Evolutionary conservation across 2,113 vertebrate species (phyloP).

Genomic region (Ciconia boyciana): DNA sequence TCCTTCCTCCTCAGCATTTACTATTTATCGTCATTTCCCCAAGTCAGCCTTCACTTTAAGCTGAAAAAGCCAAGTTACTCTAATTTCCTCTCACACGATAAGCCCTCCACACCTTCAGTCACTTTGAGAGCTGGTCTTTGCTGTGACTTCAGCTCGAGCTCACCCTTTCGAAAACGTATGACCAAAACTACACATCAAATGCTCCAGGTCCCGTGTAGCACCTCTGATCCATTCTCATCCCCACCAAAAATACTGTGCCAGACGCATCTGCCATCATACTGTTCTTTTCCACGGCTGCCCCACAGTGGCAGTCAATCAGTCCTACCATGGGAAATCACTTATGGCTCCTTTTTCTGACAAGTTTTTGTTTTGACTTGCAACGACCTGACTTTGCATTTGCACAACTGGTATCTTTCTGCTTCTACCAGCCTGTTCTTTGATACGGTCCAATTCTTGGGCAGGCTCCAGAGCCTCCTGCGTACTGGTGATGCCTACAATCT

Average conservation of each 20-base stretch:
- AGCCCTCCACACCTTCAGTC: neutral
- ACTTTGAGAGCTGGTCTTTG: neutral
- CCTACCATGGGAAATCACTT: rapidly evolving
- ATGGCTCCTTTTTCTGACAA: rapidly evolving
- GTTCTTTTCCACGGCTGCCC: neutral
- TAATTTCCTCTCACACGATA: rapidly evolving
- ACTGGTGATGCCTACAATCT: neutral
- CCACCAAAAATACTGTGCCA: rapidly evolving
- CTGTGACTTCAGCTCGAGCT: rapidly evolving
- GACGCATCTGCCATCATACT: rapidly evolving
- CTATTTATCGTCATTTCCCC: neutral
- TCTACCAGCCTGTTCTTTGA: rapidly evolving
- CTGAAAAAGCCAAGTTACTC: neutral
- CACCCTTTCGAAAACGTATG: rapidly evolving
- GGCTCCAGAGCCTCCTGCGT: neutral
- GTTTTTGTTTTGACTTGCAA: neutral
- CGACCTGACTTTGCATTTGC: neutral
- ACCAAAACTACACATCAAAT: neutral
- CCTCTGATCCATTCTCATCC: neutral
- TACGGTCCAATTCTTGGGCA: too few species aligned
- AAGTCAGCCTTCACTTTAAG: neutral
- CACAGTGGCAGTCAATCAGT: neutral
- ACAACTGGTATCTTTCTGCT: neutral
- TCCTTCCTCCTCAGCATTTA: neutral
- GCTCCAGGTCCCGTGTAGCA: rapidly evolving